Percentiles rank a stretch among this genome's conserved stretches.
phyloP scores from a whole-genome alignment of 2,113 vertebrate genomes.

The Corvus cornix region DNA sequence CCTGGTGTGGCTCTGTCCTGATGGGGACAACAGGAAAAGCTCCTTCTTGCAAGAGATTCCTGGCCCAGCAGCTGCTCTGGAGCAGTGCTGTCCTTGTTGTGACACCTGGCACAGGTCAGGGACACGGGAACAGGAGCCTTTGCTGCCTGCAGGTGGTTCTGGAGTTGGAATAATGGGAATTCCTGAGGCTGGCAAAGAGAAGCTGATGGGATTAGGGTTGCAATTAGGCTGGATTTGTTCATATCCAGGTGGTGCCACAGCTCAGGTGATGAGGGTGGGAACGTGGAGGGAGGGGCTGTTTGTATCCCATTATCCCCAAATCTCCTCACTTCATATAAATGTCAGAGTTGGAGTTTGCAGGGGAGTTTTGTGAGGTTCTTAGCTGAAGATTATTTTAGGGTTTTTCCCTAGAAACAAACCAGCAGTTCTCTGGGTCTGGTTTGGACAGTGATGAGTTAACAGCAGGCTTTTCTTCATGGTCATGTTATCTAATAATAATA shows the following conservation, averaged over 20 bases:
- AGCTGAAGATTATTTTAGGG: not conserved
- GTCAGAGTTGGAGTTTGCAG: not conserved
- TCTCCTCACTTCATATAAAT: not conserved
- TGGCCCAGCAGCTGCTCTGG: not conserved
- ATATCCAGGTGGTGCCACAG: not conserved
- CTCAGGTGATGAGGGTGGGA: not conserved
- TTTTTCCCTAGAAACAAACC: not conserved
- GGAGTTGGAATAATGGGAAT: not conserved
- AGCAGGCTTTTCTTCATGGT: not conserved
- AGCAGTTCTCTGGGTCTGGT: not conserved
- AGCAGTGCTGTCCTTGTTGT: accelerated
- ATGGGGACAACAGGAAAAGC: not conserved
- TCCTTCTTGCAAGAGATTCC: not conserved
- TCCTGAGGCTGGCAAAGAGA: not conserved
- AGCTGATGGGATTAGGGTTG: not conserved
- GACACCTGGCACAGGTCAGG: not conserved
- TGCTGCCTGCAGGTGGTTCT: not conserved
- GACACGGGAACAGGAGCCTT: not conserved
- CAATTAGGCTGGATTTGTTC: not conserved
- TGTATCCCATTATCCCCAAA: not conserved
- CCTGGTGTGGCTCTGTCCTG: not conserved
- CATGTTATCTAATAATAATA: not conserved
- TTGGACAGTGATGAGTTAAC: not conserved
- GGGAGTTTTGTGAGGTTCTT: not conserved
- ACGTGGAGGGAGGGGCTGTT: not conserved